A percentile compares a stretch with the other conserved stretches of the same genome.
These are phyloP conservation scores for Caracal caracal DNA, from an alignment of 2,113 vertebrate genomes.

Conservation along the genomic window DNA sequence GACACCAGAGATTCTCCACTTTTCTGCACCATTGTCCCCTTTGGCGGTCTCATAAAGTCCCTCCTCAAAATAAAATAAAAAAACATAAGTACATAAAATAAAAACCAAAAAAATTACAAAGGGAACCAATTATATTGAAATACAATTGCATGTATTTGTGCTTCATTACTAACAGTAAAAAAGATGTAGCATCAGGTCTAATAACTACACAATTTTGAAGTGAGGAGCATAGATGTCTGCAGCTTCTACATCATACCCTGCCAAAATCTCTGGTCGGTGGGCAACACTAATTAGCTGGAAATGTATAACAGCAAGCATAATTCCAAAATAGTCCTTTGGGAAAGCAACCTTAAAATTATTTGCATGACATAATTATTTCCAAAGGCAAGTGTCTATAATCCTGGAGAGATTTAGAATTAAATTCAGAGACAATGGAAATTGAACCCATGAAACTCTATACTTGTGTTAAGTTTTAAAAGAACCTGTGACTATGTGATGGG, in stretches of 20 bases:
- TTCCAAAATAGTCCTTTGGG: background rate
- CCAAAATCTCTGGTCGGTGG: background rate
- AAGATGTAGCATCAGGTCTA: background rate
- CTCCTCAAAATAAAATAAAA: background rate
- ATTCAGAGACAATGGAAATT: background rate
- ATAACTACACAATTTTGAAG: background rate
- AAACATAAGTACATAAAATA: background rate
- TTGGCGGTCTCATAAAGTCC: background rate
- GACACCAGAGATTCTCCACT: background rate
- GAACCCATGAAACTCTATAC: background rate
- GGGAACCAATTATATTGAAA: background rate
- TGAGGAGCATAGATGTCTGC: background rate
- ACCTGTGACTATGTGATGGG: background rate
- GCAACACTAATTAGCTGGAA: background rate
- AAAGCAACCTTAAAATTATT: background rate
- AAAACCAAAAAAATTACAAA: background rate
- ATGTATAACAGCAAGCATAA: background rate
- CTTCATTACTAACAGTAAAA: background rate
- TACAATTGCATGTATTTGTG: background rate
- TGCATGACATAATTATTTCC: background rate
- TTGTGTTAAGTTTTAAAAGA: background rate
- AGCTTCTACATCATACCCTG: background rate
- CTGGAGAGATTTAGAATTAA: background rate
- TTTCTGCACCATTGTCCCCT: background rate
- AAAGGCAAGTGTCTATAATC: background rate